Evolutionary conservation across 2,113 vertebrate genomes (phyloP).

Genomic region (Aix galericulata): DNA sequence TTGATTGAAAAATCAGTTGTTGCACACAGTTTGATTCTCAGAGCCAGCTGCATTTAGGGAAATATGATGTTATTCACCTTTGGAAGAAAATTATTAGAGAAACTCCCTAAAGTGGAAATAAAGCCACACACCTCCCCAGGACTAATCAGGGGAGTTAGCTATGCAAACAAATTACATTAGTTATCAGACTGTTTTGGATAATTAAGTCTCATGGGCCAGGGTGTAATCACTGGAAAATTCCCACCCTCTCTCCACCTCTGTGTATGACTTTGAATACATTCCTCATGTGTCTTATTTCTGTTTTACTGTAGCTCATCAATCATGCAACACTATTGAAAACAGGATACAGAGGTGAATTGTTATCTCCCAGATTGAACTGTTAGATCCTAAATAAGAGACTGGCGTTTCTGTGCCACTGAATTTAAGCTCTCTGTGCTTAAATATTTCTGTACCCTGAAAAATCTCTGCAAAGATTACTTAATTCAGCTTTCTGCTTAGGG

Average conservation of each 20-base stretch:
- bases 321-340: not conserved
- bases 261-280: not conserved
- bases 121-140: not conserved
- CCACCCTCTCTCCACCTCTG: not conserved
- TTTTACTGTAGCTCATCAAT: conserved; percentile 2
- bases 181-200: not conserved
- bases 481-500: not conserved
- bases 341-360: not conserved
- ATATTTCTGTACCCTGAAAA: not conserved
- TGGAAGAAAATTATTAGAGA: not conserved
- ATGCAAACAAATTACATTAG: conserved; percentile 33
- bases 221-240: conserved; percentile 30
- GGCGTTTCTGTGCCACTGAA: not conserved
- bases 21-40: not conserved
- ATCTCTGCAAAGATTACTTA: not conserved
- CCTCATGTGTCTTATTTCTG: not conserved
- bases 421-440: not conserved
- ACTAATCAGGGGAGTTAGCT: not conserved
- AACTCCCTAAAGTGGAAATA: conserved; percentile 6
- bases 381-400: not conserved
- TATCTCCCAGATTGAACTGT: not conserved
- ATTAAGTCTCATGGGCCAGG: conserved; percentile 21
- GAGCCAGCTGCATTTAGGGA: not conserved
- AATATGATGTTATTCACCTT: not conserved
- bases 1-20: not conserved